Percentiles rank a stretch among this genome's conserved stretches.
Conservation (phyloP, 2,113 vertebrate species). For the Asarcornis scutulata region DNA sequence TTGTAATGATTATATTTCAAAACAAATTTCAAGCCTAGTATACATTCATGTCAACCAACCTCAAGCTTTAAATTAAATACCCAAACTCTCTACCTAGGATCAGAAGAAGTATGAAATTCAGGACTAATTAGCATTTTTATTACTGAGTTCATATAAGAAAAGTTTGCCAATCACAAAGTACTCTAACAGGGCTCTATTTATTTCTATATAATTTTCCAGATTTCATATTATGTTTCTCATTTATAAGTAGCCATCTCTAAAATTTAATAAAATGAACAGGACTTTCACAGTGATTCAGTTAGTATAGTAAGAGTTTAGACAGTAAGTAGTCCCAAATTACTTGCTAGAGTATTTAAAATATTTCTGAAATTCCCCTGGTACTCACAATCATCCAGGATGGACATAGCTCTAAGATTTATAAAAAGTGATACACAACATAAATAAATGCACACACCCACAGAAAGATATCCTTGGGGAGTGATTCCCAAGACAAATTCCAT, state of each 20-base stretch:
- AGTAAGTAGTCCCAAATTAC: not conserved
- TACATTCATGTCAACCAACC: not conserved
- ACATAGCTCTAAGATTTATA: not conserved
- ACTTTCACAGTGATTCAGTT: not conserved
- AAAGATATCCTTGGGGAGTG: not conserved
- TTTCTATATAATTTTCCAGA: not conserved
- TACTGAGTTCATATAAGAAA: not conserved
- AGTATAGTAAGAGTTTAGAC: not conserved
- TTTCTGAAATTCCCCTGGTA: conserved; percentile 1
- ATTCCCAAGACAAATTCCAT: not conserved
- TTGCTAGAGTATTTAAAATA: not conserved
- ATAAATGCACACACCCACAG: not conserved
- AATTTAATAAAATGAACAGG: not conserved
- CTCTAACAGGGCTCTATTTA: not conserved
- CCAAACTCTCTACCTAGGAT: not conserved
- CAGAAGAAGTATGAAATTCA: not conserved
- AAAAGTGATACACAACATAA: not conserved
- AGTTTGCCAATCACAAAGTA: not conserved
- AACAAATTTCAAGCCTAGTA: not conserved
- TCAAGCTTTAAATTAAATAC: not conserved
- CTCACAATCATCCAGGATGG: not conserved
- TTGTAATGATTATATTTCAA: not conserved
- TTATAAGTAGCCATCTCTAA: not conserved
- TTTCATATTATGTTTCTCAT: not conserved
- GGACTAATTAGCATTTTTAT: not conserved